Base-by-base conservation (phyloP, 2,888 invertebrate species). In the Chaetoderma sp. region DNA sequence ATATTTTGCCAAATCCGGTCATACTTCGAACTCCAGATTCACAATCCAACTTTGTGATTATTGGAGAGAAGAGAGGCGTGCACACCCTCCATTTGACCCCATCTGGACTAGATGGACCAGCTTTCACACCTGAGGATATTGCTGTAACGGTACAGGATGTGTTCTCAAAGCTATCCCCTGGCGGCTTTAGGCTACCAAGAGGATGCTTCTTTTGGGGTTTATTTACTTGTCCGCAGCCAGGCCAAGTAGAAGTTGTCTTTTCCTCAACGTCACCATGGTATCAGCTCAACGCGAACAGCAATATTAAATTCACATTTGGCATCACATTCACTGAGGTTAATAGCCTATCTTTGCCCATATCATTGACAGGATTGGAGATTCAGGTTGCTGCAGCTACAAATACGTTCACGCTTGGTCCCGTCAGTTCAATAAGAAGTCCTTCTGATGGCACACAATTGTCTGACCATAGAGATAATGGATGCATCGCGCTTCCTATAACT, bases 231-330 rank as follows among this genome's bases (percentile, higher is more conserved):
- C n/a, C n/a, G n/a, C n/a, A n/a, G n/a, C n/a, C n/a, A n/a, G n/a
- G n/a, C n/a, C n/a, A n/a, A n/a, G n/a, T n/a, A n/a, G n/a, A n/a
- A n/a, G 18, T 16, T 13, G 27, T 52, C 13, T 42, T 56, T 16
- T 16, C 56, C 30, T 56, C 56, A 39, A 56, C 39, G 23, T 23
- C 16, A 23, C 56, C 56, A 16, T 56, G 56, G 56, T 56, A 39
- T 30, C 3, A 27, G 2, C 18, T 56, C 3, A 16, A 13, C 3
- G 16, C 56, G n/a, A 39, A 39, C 21, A n/a, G 39, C 4, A 39
- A 36, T 4, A 42, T 39, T 21, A 16, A 23, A 16, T 39, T 56
- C 39, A 56, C 56, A 3, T n/a, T 28, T 25, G 56, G 56, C 27
- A 30, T 56, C 16, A 25, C 25, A 4, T 56, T 18, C 23, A 2